Base-by-base conservation (phyloP, 2,888 invertebrate species). In the Hipparchia sbordonii region DNA sequence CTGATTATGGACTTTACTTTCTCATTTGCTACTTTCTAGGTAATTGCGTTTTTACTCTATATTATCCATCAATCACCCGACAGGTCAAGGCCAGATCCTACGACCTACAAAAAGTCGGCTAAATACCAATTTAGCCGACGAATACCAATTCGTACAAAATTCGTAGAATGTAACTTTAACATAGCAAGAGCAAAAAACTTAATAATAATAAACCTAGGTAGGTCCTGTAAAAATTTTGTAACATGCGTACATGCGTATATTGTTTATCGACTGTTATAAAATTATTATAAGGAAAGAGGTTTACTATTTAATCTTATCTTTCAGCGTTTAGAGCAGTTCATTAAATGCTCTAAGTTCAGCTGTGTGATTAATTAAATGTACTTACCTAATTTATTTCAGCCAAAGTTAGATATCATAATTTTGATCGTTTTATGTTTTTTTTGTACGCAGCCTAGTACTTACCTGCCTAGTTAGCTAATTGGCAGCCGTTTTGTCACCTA, bases 401-500 rank as follows among this genome's bases (percentile, higher is more conserved):
- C 54, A 54, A 54, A 54, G 54, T 54, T 6, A 54, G 5, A n/a
- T n/a, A 6, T 54, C n/a, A 54, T 54, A 54, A 12, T 10, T 52
- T 23, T 8, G 4, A 54, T 54, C 2, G 12, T 10, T 54, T 9
- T 12, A 23, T 5, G 48, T 48, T 48, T 48, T 7, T 48, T 48
- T 8, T 60, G 23, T 23, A 10, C 12, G 45, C 10, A 45, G 39
- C 4, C 6, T 7, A n/a, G 46, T 23, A 62, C 8, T 52, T 52
- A 6, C 6, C 10, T 51, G 23, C 10, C 48, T 23, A 65, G 5
- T 52, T 4, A 63, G 23, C 6, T 65, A 5, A 52, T 65, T 65
- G 52, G 39, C 52, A 65, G 52, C 12, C 4, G 8, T n/a, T 65
- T 65, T 39, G 12, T 9, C 51, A 65, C 65, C 52, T 33, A 65